Evolutionary conservation across 2,113 vertebrate genomes (phyloP).

Genomic region (Beaufortia kweichowensis): DNA sequence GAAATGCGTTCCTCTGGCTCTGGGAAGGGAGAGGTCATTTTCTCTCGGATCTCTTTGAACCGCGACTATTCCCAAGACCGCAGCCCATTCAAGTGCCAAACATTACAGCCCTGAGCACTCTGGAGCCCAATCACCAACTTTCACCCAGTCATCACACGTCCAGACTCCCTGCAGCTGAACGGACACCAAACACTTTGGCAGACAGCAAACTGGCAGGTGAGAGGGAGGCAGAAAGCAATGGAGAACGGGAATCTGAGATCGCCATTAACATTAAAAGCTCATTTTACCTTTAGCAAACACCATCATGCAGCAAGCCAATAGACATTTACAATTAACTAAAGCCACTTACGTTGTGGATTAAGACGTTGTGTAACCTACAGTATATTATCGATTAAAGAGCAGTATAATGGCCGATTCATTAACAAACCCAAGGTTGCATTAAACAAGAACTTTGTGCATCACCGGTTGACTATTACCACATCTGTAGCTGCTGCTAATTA

Average conservation of each 20-base stretch:
- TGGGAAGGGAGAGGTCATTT: slow-evolving; percentile 69
- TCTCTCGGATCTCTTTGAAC: slow-evolving; percentile 55
- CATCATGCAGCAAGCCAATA: slow-evolving; percentile 24
- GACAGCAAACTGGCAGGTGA: background rate
- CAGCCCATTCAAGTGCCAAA: slow-evolving; percentile 70
- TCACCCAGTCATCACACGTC: slow-evolving; percentile 63
- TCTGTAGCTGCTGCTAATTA: background rate
- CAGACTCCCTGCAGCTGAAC: slow-evolving; percentile 54
- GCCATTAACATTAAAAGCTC: slow-evolving; percentile 38
- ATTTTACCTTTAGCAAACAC: slow-evolving; percentile 36
- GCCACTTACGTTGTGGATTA: slow-evolving; percentile 37
- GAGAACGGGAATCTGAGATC: slow-evolving; percentile 42
- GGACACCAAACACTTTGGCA: slow-evolving; percentile 34
- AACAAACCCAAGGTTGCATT: slow-evolving; percentile 12
- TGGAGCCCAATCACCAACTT: slow-evolving; percentile 69
- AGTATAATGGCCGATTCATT: slow-evolving; percentile 19
- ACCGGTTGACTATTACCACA: background rate
- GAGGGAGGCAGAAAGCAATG: background rate
- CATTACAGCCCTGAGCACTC: slow-evolving; percentile 71
- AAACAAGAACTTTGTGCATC: slow-evolving; percentile 21
- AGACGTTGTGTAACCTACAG: slow-evolving; percentile 32
- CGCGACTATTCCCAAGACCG: slow-evolving; percentile 61
- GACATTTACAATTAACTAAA: slow-evolving; percentile 34
- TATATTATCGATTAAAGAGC: slow-evolving; percentile 28
- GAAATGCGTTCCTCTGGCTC: slow-evolving; percentile 63